phyloP scores from a whole-genome alignment of 1,140 invertebrate species.

The roundworm (Caenorhabditis elegans) region DNA sequence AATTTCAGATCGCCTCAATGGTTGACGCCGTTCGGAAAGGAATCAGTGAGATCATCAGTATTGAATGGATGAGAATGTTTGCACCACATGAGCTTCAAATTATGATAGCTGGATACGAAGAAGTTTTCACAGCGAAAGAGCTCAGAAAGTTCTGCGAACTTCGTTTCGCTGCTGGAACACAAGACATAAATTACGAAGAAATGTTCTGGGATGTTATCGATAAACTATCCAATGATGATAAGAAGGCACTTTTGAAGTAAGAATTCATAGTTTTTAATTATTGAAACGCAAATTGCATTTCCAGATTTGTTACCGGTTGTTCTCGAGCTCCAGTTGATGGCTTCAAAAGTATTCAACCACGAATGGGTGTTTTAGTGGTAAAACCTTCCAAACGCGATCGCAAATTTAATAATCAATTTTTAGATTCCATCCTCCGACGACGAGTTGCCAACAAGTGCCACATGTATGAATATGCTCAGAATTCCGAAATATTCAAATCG shows the following conservation, averaged over 20 bases:
- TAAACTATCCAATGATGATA: neutral
- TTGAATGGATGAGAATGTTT: constrained; percentile 41
- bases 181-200: neutral
- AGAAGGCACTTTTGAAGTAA: constrained; percentile 31
- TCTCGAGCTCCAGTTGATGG: constrained; percentile 41
- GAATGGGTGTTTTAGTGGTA: constrained; percentile 3
- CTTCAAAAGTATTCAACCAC: constrained; percentile 6
- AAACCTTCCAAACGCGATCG: no score
- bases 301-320: constrained; percentile 43
- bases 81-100: constrained; percentile 27
- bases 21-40: constrained; percentile 30
- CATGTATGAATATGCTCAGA: constrained; percentile 44
- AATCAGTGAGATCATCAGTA: constrained; percentile 20
- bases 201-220: constrained; percentile 31
- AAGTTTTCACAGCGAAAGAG: neutral
- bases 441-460: constrained; percentile 34
- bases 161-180: neutral
- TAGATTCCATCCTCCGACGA: neutral
- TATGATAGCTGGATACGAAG: constrained; percentile 19
- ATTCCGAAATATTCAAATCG: constrained; percentile 9
- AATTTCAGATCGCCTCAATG: constrained; percentile 37
- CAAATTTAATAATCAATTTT: neutral
- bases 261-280: neutral
- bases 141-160: neutral
- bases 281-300: neutral